Base-by-base conservation (phyloP, 2,888 invertebrate species). In the Sipunculus nudus region DNA sequence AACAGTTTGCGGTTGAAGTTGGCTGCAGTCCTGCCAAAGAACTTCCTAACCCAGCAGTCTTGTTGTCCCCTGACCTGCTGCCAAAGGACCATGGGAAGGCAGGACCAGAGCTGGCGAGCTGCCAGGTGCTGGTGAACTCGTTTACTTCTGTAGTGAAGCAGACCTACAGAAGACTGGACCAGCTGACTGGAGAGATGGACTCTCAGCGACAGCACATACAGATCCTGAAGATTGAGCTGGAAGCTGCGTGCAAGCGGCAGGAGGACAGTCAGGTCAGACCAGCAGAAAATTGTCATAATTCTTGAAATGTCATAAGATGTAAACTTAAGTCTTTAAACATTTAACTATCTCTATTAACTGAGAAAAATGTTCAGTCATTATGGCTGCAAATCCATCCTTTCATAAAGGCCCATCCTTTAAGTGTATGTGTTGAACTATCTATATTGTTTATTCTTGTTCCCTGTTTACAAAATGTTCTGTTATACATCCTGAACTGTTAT, bases 181-280 rank as follows among this genome's bases (percentile, higher is more conserved):
- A 26, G 28, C 49, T 61, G 19, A 32, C 57, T 31, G 61, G 49
- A 13, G 61, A 80, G 41, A 65, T 80, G 16, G 77, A 78, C 49
- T 61, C 72, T 13, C 79, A 80, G 55, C 76, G 78, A 69, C 74
- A 75, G 55, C 79, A 80, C 67, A 77, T 81, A 67, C 75, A 74
- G 53, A 77, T 77, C 35, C 70, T 81, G 8, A 81, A 81, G 58
- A 72, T 76, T 47, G 81, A 81, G 59, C 70, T 81, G 0, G 69
- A 67, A 8, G 78, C 78, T 73, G 80, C 64, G 21, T 64, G 64
- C 39, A 21, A 46, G 32, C 21, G 64, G 3, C 55, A 61, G 32
- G 56, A 53, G 13, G 59, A 59, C 16, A 50, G 59, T 28, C 43
- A 53, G 62, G 59, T 59, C 23, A 13, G 47, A n/a, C n/a, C n/a